Base-by-base conservation (phyloP, 2,113 vertebrate species). In the Macquaria ambigua region DNA sequence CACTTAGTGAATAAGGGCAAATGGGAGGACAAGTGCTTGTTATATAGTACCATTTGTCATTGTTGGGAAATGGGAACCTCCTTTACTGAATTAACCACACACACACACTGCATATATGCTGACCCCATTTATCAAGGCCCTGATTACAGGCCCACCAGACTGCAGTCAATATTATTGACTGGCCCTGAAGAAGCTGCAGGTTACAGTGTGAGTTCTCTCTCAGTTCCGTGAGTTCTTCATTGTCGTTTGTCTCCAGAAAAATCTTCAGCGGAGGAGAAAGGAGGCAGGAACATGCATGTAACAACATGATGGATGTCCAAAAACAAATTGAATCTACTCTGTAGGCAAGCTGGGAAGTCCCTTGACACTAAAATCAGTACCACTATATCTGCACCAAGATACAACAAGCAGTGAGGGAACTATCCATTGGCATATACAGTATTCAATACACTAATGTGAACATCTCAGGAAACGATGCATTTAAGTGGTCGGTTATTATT, bases 71-170 rank as follows among this genome's bases (percentile, higher is more conserved):
- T 55, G 28, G 55, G 2, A 72, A 75, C 55, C 67, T 83, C 31
- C 61, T 87, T 85, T 78, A 74, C 23, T 77, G 78, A 80, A 86
- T 86, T 78, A 86, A 21, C 28, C 15, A 53, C 81, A 67, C 63
- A 68, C 78, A 78, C 69, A 74, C 63, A 62, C 23, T 31, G 50
- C 20, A n/a, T 48, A 82, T 61, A 77, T 53, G 59, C 73, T 87
- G 86, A 91, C 72, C 83, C 63, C 84, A 92, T 93, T 86, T n/a
- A 92, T 93, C 91, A 91, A 50, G 61, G 50, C 69, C 89, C 81
- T 83, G 73, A 91, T 90, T 89, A 87, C 71, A 83, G 53, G 53
- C 62, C 67, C 64, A 82, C 43, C 69, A 74, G 63, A 67, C 68
- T 79, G 71, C 21, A 75, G 72, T 92, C 90, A 53, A 91, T 92